Base-by-base conservation (phyloP, 2,797 vertebrate species). In the Typhlichthys subterraneus region DNA sequence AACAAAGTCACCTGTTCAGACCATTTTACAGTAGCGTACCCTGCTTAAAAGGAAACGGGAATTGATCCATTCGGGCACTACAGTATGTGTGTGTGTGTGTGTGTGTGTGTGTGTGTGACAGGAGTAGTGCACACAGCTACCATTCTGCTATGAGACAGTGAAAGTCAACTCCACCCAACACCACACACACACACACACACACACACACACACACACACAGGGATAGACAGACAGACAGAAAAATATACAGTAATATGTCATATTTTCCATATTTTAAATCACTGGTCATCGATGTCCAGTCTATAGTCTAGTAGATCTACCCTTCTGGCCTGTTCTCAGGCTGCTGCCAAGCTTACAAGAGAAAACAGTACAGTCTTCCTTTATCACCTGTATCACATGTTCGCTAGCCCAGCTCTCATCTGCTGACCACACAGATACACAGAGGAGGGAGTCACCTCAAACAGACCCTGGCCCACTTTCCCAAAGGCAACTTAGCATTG, bases 381-480 rank as follows among this genome's bases (percentile, higher is more conserved):
- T 29, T 48, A 59, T 65, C 63, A 48, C 58, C 64, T 9, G 52
- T 63, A 78, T 72, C 64, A 57, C 47, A 53, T 10, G 45, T 49
- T 48, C 13, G 7, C 46, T 2, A 11, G 19, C 53, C 29, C 17
- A 4, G 58, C 66, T 54, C 65, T 45, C 52, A 57, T 62, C 57
- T 76, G 57, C 76, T 79, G 77, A 69, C 73, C 60, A 33, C 46
- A 69, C 55, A 55, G 63, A 76, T 31, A 15, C 69, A 62, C 58
- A 0, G 9, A 64, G 81, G 72, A 79, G 49, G 4, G 53, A 0
- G 12, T 75, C 77, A 62, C 76, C 56, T 15, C 42, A 11, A 45
- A 23, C 13, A 58, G 12, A 46, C 56, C 70, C 11, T 71, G 73
- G 82, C 85, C 81, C 79, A 82, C 45, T 86, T 85, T 77, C 75